Conservation (phyloP, 2,113 vertebrate species). For the Panurus biarmicus region DNA sequence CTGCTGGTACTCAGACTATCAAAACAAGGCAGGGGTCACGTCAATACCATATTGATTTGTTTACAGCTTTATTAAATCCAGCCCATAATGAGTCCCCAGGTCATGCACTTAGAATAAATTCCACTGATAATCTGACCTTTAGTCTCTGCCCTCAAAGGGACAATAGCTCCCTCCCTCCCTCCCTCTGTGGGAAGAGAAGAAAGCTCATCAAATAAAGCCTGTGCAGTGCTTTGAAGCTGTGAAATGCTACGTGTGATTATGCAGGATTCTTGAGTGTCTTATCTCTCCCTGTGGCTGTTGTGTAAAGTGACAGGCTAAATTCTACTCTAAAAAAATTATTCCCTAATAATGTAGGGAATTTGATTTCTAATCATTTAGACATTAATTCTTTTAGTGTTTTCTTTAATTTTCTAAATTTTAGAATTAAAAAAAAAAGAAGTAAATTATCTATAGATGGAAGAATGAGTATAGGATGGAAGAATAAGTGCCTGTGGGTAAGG, state of each 20-base stretch:
- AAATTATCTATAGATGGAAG: not conserved
- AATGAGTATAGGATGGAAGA: not conserved
- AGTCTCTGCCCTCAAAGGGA: not conserved
- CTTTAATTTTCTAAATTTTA: not conserved
- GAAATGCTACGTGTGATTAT: not conserved
- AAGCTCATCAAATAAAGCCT: not conserved
- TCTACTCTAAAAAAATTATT: not conserved
- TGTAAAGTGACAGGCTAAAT: not conserved
- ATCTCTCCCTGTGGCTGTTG: not conserved
- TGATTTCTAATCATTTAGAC: not conserved
- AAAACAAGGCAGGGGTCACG: not conserved
- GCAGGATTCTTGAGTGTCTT: not conserved
- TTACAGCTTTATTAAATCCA: slow-evolving; percentile 25
- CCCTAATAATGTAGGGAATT: not conserved
- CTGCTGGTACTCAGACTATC: not conserved
- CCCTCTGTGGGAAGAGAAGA: not conserved
- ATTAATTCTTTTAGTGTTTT: not conserved
- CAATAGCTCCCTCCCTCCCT: not conserved
- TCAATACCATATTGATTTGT: not conserved
- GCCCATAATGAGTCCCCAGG: not conserved
- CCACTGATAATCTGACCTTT: not conserved
- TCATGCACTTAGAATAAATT: not conserved
- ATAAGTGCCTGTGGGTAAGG: not conserved
- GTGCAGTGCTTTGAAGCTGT: not conserved
- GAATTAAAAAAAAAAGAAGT: not conserved